Conservation (phyloP, 2,797 vertebrate species). For the Sciurus vulgaris region DNA sequence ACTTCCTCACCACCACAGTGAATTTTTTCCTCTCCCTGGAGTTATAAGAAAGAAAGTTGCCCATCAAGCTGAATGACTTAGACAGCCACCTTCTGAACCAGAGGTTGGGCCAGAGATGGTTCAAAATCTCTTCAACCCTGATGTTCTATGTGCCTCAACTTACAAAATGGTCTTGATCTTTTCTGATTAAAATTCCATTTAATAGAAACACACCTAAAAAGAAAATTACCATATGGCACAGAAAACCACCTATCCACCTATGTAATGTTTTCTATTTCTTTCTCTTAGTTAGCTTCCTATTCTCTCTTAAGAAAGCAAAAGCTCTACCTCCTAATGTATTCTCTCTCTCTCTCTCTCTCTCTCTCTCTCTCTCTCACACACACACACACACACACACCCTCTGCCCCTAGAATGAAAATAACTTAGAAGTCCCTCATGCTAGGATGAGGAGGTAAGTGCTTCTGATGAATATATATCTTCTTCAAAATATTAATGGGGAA, state of each 20-base stretch:
- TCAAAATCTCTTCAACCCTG: background rate
- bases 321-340: too few species aligned
- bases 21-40: background rate
- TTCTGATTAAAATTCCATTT: background rate
- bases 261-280: too few species aligned
- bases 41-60: background rate
- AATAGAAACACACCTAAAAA: background rate
- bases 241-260: too few species aligned
- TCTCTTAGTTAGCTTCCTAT: too few species aligned
- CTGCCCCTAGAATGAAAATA: background rate
- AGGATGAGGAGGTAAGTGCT: background rate
- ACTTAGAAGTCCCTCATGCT: background rate
- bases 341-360: too few species aligned
- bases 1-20: background rate
- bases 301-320: too few species aligned
- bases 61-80: accelerated
- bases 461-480: background rate
- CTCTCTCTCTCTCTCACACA: too few species aligned
- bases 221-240: too few species aligned
- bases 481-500: background rate
- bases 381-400: background rate
- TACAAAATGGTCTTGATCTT: background rate
- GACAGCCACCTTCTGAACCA: background rate
- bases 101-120: background rate
- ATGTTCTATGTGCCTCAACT: background rate